Conservation (phyloP, 2,888 invertebrate species). For the Trichogramma dendrolimi region DNA sequence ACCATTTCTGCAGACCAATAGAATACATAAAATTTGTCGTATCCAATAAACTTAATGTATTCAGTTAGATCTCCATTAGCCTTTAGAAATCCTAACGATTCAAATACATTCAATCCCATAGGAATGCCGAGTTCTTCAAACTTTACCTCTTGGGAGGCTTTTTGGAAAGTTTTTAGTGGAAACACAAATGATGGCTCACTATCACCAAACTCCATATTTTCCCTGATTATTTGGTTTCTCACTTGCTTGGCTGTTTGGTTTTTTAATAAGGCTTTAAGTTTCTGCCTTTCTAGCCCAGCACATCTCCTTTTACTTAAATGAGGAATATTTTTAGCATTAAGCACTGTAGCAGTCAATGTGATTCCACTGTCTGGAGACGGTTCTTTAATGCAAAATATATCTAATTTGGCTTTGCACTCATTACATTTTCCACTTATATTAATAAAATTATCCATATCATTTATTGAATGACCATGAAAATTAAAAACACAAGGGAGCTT, state of each 20-base stretch:
- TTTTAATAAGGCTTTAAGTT: constrained; percentile 1
- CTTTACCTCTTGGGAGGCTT: constrained; percentile 3
- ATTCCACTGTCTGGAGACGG: neutral
- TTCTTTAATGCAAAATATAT: neutral
- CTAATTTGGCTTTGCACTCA: neutral
- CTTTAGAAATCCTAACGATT: neutral
- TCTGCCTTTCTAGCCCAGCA: neutral
- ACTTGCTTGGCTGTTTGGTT: neutral
- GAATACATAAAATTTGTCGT: neutral
- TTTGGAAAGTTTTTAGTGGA: neutral
- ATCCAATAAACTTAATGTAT: constrained; percentile 4
- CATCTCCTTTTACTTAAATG: neutral
- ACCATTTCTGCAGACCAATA: constrained; percentile 11
- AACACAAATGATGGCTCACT: constrained; percentile 4
- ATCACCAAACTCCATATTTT: constrained; percentile 7
- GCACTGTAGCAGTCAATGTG: neutral
- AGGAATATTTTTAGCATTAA: neutral
- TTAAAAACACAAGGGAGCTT: constrained; percentile 8
- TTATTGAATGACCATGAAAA: constrained; percentile 1
- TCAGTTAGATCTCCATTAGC: neutral
- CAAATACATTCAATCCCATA: neutral
- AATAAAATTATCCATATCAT: neutral
- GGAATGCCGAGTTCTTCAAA: neutral
- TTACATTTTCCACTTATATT: neutral
- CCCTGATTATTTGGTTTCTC: neutral